Evolutionary conservation across 2,113 vertebrate genomes (phyloP).

Genomic region (Hymenochirus boettgeri): DNA sequence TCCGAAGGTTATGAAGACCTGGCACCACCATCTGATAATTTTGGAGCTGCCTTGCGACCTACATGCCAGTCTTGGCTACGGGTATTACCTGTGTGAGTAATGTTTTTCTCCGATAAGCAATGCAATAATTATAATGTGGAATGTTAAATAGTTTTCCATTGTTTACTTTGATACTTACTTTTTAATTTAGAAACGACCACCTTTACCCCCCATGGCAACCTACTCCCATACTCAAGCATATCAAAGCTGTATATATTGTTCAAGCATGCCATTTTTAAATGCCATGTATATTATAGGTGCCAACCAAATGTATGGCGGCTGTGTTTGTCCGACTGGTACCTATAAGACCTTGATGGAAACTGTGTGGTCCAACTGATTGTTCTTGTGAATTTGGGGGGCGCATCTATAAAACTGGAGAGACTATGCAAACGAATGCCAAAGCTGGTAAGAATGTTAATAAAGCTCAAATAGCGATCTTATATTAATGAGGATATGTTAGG

Average conservation of each 20-base stretch:
- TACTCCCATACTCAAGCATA: too few relatives aligned
- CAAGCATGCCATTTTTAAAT: too few relatives aligned
- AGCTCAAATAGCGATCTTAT: too few relatives aligned
- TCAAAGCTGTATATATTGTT: too few relatives aligned
- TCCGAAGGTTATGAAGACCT: constrained; percentile 62
- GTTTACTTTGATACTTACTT: too few relatives aligned
- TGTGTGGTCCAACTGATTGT: constrained; percentile 66
- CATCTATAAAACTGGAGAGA: constrained; percentile 57
- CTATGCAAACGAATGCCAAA: constrained; percentile 61
- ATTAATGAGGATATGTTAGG: too few relatives aligned
- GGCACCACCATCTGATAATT: constrained; percentile 55
- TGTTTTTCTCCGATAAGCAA: too few relatives aligned
- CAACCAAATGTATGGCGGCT: constrained; percentile 69
- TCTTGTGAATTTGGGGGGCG: constrained; percentile 66
- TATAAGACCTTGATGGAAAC: constrained; percentile 57
- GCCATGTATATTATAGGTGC: constrained; percentile 59
- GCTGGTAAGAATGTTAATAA: constrained; percentile 73
- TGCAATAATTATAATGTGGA: too few relatives aligned
- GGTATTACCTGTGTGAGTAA: constrained; percentile 65
- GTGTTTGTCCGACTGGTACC: constrained; percentile 62
- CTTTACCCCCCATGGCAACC: too few relatives aligned
- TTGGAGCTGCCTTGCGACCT: constrained; percentile 67
- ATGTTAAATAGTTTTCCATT: too few relatives aligned
- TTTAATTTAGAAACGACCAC: too few relatives aligned
- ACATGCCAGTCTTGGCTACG: constrained; percentile 71